phyloP scores from a whole-genome alignment of 2,888 invertebrate genomes.

The Perdita meconis region DNA sequence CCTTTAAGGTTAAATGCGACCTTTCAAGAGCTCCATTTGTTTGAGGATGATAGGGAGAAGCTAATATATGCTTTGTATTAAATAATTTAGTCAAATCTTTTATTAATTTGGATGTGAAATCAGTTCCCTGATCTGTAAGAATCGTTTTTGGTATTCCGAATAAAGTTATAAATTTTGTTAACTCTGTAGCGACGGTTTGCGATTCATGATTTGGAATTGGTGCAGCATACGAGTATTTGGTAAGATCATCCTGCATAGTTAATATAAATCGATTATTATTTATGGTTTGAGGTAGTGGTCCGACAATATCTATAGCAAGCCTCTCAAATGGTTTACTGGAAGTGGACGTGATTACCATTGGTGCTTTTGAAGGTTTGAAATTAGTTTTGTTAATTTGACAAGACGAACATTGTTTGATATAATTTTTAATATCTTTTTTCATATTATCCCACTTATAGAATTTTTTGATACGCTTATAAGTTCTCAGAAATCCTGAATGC shows the following conservation, averaged over 20 bases:
- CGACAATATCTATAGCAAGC: too few species aligned
- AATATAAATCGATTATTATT: conserved; percentile 23
- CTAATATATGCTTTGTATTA: conserved; percentile 7
- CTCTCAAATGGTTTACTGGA: too few species aligned
- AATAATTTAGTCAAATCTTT: conserved; percentile 13
- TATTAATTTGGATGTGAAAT: conserved; percentile 16
- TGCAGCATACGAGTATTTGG: conserved; percentile 20
- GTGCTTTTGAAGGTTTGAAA: conserved; percentile 14
- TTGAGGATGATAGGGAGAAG: conserved; percentile 30
- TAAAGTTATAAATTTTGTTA: conserved; percentile 17
- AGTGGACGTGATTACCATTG: too few species aligned
- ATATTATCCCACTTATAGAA: conserved; percentile 22
- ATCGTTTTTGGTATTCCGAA: conserved; percentile 34
- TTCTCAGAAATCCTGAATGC: conserved; percentile 21
- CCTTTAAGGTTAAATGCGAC: too few species aligned
- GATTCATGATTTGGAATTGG: conserved; percentile 25
- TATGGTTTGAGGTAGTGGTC: conserved; percentile 18
- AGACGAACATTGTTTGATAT: conserved; percentile 10
- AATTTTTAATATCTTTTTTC: conserved; percentile 27
- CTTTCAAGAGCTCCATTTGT: too few species aligned
- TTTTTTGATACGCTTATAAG: conserved; percentile 21
- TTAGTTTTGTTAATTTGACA: conserved; percentile 28
- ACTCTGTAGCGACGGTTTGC: conserved; percentile 8
- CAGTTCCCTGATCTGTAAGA: conserved; percentile 24
- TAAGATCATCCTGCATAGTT: conserved; percentile 29